Base-by-base conservation (phyloP, 1,140 invertebrate species). In the Globodera rostochiensis region DNA sequence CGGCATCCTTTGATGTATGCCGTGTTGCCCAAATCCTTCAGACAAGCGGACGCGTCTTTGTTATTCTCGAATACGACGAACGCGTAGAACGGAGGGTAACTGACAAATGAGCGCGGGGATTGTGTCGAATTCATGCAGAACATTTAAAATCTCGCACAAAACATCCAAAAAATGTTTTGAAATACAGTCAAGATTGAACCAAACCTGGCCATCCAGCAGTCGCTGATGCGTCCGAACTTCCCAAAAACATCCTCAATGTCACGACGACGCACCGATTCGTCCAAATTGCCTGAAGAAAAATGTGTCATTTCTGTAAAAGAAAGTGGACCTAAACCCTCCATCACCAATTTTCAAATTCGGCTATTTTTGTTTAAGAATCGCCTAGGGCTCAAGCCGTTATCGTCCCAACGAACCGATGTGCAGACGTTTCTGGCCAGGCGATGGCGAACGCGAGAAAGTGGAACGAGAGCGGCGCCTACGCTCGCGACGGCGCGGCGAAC, bases 221-320 rank as follows among this genome's bases (percentile, higher is more conserved):
- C 82, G n/a, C 8, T 76, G 66, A 83, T 57, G 8, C 81, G 83
- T 45, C 82, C 82, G 57, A 81, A 83, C 53, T 83, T 83, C 8
- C 82, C 82, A 74, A 71, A 83, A 21, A 69, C 76, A 8, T 83
- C 82, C 49, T 83, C 82, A 47, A 83, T 84, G 74, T 83, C 82
- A 13, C 83, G 53, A 36, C 83, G 83, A 21, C 82, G 83, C 9
- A 83, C 67, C 13, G 83, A 69, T 13, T 83, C 82, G 36, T 83
- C 82, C 47, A 83, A 46, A 79, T 83, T 83, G 21, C 77, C 77
- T 78, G 25, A 25, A 45, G 36, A 53, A 49, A 78, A 19, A 69
- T 21, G 46, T 19, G 15, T 1, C 7, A 60, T 11, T 25, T 64
- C n/a, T 64, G 15, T 49, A 36, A 76, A 36, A 2, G 36, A 36